These are phyloP conservation scores for Burhinus bistriatus DNA, from an alignment of 2,113 vertebrate species.

Conservation along the genomic window DNA sequence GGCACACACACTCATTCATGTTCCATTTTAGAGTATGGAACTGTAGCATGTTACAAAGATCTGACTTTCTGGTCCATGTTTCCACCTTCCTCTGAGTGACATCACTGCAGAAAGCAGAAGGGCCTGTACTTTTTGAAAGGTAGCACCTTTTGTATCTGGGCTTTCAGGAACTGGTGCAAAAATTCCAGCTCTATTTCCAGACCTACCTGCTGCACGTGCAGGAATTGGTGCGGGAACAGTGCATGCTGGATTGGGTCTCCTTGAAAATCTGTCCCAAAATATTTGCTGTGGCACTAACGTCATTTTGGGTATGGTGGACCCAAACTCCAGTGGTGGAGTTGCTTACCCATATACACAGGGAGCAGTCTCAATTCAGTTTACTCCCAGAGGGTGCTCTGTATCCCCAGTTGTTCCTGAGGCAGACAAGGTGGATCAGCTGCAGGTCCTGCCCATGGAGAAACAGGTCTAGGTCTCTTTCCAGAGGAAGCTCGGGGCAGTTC, in stretches of 20 bases:
- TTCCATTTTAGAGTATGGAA: background rate
- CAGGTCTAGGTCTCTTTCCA: background rate
- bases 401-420: background rate
- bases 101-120: background rate
- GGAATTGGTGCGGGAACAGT: fast-evolving
- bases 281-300: background rate
- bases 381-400: fast-evolving
- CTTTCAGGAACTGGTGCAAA: background rate
- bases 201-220: background rate
- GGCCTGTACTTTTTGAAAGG: background rate
- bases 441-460: background rate
- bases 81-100: background rate
- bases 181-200: background rate
- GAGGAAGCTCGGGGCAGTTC: background rate
- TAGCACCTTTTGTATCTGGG: background rate
- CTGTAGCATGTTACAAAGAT: background rate
- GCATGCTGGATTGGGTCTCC: background rate
- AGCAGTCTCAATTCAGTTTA: background rate
- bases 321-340: background rate
- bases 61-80: background rate
- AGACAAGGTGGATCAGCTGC: background rate
- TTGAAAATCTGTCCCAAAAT: background rate
- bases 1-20: background rate
- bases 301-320: background rate
- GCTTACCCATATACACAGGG: fast-evolving